Percentiles rank a stretch among this genome's conserved stretches.
phyloP scores from a whole-genome alignment of 2,797 vertebrate genomes.

The Crocodylus rhombifer region DNA sequence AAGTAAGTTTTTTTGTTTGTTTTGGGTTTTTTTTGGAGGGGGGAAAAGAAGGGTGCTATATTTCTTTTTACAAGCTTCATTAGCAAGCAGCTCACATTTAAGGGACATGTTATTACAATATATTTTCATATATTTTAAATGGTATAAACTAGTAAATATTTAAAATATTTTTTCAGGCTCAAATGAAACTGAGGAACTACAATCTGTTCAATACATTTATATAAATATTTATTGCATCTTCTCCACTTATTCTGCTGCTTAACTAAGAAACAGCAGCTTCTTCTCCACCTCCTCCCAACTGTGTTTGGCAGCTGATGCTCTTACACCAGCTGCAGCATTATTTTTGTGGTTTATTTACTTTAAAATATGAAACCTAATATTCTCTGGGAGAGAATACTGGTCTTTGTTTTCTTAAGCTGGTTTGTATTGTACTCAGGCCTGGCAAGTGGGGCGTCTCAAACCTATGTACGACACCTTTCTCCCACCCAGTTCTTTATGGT shows the following conservation, averaged over 20 bases:
- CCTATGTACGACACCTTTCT: neutral
- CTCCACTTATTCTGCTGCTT: neutral
- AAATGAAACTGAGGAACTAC: neutral
- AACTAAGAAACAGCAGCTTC: neutral
- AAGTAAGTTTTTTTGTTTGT: neutral
- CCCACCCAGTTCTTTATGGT: neutral
- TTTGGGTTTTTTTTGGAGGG: neutral
- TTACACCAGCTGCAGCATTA: neutral
- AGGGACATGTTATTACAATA: neutral
- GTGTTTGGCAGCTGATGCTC: neutral
- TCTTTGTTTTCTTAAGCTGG: accelerated
- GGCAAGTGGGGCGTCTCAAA: neutral
- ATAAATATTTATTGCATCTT: neutral
- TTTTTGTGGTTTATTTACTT: neutral
- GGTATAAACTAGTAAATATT: neutral
- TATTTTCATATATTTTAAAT: neutral
- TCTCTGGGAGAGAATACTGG: neutral
- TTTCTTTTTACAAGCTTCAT: neutral
- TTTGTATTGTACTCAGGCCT: neutral
- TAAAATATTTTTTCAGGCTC: neutral
- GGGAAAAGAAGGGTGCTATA: no score
- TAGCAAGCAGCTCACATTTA: neutral
- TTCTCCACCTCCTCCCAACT: neutral
- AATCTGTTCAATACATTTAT: neutral
- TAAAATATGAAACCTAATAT: neutral